Conservation (phyloP, 1,140 invertebrate genomes). For the Nixonia krombeini region DNA sequence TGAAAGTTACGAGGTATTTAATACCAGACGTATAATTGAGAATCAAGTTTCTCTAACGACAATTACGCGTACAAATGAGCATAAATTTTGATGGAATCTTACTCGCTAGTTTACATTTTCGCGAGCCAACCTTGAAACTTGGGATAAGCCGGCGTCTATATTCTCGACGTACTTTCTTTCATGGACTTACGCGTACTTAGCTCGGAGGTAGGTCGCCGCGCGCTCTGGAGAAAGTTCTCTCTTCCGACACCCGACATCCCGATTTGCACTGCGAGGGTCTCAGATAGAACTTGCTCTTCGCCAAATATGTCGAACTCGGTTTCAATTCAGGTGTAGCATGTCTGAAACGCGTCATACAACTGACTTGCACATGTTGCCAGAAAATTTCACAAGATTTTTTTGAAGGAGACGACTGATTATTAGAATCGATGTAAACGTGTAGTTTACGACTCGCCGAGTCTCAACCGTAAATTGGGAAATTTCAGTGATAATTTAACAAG, state of each 20-base stretch:
- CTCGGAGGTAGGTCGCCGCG: slow-evolving; percentile 31
- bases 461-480: too few species aligned
- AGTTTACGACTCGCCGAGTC: too few species aligned
- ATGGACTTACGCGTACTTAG: slow-evolving; percentile 20
- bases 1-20: neutral
- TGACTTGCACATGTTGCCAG: neutral
- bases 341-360: slow-evolving; percentile 10
- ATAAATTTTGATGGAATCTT: neutral
- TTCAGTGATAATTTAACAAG: too few species aligned
- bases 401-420: neutral
- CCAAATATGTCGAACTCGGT: slow-evolving; percentile 36
- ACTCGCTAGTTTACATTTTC: neutral
- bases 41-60: slow-evolving; percentile 2
- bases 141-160: slow-evolving; percentile 26
- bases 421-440: too few species aligned
- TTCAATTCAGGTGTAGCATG: slow-evolving; percentile 16
- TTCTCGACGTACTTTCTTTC: slow-evolving; percentile 47
- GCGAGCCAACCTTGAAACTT: slow-evolving; percentile 38
- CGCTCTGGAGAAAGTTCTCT: slow-evolving; percentile 45
- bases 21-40: neutral
- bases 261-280: slow-evolving; percentile 24
- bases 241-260: slow-evolving; percentile 20
- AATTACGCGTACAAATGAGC: slow-evolving; percentile 1
- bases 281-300: slow-evolving; percentile 22
- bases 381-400: neutral